phyloP scores from a whole-genome alignment of 92 coral and sea anemone genomes.

The Parazoanthus atlanticus region DNA sequence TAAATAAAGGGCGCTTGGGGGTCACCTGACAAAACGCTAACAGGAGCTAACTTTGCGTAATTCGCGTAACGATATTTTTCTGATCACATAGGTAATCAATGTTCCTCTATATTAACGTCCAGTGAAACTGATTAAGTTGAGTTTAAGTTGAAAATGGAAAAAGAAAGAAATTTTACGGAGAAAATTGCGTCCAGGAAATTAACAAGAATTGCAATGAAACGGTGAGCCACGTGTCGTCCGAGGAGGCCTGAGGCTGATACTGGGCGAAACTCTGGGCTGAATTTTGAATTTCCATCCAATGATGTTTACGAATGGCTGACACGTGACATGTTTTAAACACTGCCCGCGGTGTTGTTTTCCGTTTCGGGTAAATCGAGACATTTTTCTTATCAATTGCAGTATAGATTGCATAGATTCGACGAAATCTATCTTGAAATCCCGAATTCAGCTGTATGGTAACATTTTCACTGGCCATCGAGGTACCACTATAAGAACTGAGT shows the following conservation, averaged over 20 bases:
- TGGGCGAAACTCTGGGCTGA: neutral
- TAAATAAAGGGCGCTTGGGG: too few relatives aligned
- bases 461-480: neutral
- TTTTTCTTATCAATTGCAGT: neutral
- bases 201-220: too few relatives aligned
- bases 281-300: slow-evolving; percentile 35
- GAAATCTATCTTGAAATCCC: neutral
- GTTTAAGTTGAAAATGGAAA: too few relatives aligned
- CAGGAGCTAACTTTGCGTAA: too few relatives aligned
- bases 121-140: too few relatives aligned
- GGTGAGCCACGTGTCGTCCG: too few relatives aligned
- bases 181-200: too few relatives aligned
- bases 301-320: slow-evolving; percentile 20
- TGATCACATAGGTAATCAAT: too few relatives aligned
- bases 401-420: neutral
- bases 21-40: too few relatives aligned
- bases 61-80: too few relatives aligned
- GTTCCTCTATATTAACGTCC: too few relatives aligned
- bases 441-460: neutral
- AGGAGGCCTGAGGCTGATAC: neutral
- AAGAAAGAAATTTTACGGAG: too few relatives aligned
- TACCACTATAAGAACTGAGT: neutral
- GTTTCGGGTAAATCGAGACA: slow-evolving; percentile 8
- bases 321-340: slow-evolving; percentile 59
- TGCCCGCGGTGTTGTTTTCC: slow-evolving; percentile 58